Evolutionary conservation across 2,888 invertebrate species (phyloP), one percentile per base, ranked within the genome.

Genomic region (Dendrolimus pini): DNA sequence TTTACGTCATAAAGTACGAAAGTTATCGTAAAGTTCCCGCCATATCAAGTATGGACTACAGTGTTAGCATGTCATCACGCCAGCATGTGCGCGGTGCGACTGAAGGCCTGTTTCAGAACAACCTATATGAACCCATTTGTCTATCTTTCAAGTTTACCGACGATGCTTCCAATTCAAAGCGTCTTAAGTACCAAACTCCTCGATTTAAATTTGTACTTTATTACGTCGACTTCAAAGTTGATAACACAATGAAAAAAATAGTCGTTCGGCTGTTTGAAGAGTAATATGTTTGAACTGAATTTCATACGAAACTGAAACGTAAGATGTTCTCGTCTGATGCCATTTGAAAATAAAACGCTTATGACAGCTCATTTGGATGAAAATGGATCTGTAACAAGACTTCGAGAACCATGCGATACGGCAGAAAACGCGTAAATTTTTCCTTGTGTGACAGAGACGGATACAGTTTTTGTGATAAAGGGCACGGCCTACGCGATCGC

Each of bases 101-200:
- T 90, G 83, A 85, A 85, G 71, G 74, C 78, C 77, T 76, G 76
- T 78, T 80, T 75, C 77, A 72, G 72, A 69, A 77, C 77, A 75
- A 78, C 77, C 81, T 80, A 80, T 83, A 82, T 79, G 76, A 83
- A 82, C 82, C 77, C 75, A 80, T 78, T 85, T 75, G 78, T 82
- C 84, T 84, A 83, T 84, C 78, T 86, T 83, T 80, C 79, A 85
- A 89, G 85, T 88, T 89, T 88, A 80, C 81, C 75, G 69, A 64
- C 52, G 55, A 61, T 58, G 12, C 56, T 13, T 53, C 52, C 55
- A 55, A 57, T 42, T 6, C 62, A 57, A 70, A 78, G 71, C 55
- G 70, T 54, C 60, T 42, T 65, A 80, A 66, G 56, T 53, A 52
- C 41, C n/a, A 9, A 0, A 0, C 0, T 41, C 2, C 6, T 14